Evolutionary conservation across 2,113 vertebrate species (phyloP).

Genomic region (Corythaixoides concolor): DNA sequence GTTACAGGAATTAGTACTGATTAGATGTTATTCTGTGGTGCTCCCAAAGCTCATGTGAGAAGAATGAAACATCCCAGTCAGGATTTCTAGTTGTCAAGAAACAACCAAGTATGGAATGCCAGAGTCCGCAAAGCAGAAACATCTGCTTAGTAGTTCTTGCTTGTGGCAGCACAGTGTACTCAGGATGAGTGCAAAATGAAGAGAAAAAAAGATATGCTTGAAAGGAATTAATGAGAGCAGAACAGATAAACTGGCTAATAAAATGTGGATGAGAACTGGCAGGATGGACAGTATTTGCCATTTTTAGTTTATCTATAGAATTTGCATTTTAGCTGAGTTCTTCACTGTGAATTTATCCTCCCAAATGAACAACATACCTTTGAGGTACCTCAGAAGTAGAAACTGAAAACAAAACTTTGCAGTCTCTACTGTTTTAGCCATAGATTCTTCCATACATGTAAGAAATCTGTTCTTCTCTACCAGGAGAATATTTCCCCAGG

Average conservation of each 20-base stretch:
- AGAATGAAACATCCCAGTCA: slow-evolving; percentile 54
- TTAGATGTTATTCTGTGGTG: slow-evolving; percentile 36
- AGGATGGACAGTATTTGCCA: not conserved
- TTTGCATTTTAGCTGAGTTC: not conserved
- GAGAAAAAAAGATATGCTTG: not conserved
- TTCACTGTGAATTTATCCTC: not conserved
- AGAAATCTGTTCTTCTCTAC: not conserved
- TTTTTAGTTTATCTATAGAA: not conserved
- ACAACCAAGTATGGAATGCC: not conserved
- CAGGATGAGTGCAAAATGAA: not conserved
- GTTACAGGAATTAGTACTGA: slow-evolving; percentile 50
- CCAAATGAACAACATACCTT: not conserved
- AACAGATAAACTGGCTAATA: not conserved
- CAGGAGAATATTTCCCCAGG: not conserved
- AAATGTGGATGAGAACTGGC: not conserved
- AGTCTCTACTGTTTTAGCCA: not conserved
- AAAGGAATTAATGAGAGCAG: not conserved
- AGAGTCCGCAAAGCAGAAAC: slow-evolving; percentile 25
- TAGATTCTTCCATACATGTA: not conserved
- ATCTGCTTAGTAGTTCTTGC: slow-evolving; percentile 15
- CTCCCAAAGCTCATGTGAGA: slow-evolving; percentile 40
- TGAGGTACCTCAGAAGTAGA: not conserved
- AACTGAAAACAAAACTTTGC: not conserved
- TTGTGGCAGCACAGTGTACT: not conserved
- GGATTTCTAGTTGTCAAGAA: slow-evolving; percentile 41